Evolutionary conservation across 2,113 vertebrate species (phyloP).

Genomic region (Zosterops hypoxanthus): DNA sequence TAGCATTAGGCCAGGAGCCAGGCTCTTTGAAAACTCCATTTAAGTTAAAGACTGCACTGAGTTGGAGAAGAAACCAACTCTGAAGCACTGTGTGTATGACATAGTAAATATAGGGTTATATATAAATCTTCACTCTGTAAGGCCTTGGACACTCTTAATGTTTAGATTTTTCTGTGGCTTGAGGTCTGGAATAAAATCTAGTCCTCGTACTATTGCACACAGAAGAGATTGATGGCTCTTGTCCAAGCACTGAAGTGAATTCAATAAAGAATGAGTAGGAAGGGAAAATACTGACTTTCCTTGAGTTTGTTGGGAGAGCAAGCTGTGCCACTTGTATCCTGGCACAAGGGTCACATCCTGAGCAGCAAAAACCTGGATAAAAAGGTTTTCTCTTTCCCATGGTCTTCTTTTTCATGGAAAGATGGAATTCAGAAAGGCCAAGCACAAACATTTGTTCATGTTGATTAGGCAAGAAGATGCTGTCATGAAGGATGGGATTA

Average conservation of each 20-base stretch:
- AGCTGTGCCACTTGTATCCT: fast-evolving
- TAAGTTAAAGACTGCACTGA: not conserved
- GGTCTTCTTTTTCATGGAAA: not conserved
- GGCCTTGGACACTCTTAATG: not conserved
- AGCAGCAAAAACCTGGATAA: not conserved
- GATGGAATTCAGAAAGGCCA: not conserved
- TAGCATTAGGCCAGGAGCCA: constrained; percentile 10
- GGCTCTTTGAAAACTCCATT: not conserved
- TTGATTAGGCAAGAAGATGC: fast-evolving
- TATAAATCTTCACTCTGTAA: not conserved
- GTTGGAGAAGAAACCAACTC: not conserved
- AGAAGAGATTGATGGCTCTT: not conserved
- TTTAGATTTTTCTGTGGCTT: not conserved
- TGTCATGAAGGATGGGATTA: not conserved
- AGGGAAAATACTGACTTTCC: not conserved
- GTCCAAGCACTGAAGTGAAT: not conserved
- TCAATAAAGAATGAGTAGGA: not conserved
- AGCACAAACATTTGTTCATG: not conserved
- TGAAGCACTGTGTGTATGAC: not conserved
- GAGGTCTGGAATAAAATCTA: not conserved
- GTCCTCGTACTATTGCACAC: not conserved
- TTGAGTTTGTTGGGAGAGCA: not conserved
- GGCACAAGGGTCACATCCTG: fast-evolving
- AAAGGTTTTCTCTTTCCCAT: not conserved
- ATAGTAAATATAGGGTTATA: not conserved